These are phyloP conservation scores for human DNA, from an alignment of 2,113 vertebrate genomes.

Conservation along the genomic window DNA sequence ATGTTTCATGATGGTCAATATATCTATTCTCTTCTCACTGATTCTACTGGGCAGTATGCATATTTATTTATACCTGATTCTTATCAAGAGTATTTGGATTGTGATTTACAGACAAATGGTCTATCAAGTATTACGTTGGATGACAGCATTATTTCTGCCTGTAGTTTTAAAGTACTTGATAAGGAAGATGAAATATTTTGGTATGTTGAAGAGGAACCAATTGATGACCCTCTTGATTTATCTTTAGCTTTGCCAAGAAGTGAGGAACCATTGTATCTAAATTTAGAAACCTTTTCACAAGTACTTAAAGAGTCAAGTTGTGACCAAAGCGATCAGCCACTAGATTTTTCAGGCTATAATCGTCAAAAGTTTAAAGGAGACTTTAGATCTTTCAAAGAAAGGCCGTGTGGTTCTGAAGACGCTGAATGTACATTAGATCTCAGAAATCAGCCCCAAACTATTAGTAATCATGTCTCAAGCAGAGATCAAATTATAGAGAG, in stretches of 20 bases:
- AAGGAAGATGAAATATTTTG: constrained; percentile 92
- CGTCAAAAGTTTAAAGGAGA: constrained; percentile 92
- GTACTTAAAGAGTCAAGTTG: constrained; percentile 92
- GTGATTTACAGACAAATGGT: constrained; percentile 79
- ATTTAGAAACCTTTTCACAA: constrained; percentile 91
- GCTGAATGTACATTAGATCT: constrained; percentile 87
- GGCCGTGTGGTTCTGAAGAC: constrained; percentile 75
- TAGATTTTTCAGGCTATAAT: constrained; percentile 91
- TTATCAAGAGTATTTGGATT: constrained; percentile 84
- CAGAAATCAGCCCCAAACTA: constrained; percentile 78
- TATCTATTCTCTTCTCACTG: constrained; percentile 95
- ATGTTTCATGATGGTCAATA: constrained; percentile 95
- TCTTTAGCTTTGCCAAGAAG: constrained; percentile 91
- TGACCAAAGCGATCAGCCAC: constrained; percentile 85
- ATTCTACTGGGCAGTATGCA: constrained; percentile 92
- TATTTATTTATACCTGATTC: constrained; percentile 91
- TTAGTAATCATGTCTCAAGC: constrained; percentile 5
- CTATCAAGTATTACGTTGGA: constrained; percentile 85
- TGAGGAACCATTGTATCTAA: constrained; percentile 91
- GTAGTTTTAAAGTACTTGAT: constrained; percentile 93
- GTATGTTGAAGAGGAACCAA: constrained; percentile 87
- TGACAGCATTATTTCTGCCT: constrained; percentile 88
- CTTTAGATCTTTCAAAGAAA: constrained; percentile 82
- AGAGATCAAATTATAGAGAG: constrained; percentile 61
- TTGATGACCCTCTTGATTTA: constrained; percentile 92